Evolutionary conservation across 37 sponge, comb jelly and placozoan species (phyloP).

Genomic region (Petrosia ficiformis): DNA sequence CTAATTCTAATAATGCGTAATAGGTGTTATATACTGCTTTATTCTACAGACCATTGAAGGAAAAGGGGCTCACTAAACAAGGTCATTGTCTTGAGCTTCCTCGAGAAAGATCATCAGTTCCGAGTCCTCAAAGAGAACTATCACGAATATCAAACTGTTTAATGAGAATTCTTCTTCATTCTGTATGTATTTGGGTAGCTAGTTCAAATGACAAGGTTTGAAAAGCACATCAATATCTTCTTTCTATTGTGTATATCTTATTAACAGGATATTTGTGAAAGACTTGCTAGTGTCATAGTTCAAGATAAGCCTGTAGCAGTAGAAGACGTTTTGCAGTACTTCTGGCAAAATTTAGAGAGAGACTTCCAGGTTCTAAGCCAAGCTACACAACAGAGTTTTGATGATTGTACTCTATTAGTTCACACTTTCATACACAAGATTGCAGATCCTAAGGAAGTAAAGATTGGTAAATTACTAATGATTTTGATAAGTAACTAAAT

Average conservation of each 20-base stretch:
- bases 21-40: background rate
- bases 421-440: conserved; percentile 6
- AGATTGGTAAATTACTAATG: background rate
- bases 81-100: background rate
- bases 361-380: background rate
- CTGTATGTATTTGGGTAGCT: conserved; percentile 5
- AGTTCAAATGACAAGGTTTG: background rate
- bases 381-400: background rate
- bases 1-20: no score
- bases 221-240: no score
- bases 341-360: conserved; percentile 6
- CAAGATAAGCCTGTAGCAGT: background rate
- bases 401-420: background rate
- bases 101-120: background rate
- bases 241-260: background rate
- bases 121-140: background rate
- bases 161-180: background rate
- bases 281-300: no score
- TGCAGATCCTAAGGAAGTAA: background rate
- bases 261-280: background rate
- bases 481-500: background rate
- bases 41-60: background rate
- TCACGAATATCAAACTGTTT: background rate
- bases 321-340: background rate
- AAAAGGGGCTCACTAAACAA: background rate